Evolutionary conservation across 2,888 invertebrate species (phyloP).

Genomic region (Leucophenga maculata): DNA sequence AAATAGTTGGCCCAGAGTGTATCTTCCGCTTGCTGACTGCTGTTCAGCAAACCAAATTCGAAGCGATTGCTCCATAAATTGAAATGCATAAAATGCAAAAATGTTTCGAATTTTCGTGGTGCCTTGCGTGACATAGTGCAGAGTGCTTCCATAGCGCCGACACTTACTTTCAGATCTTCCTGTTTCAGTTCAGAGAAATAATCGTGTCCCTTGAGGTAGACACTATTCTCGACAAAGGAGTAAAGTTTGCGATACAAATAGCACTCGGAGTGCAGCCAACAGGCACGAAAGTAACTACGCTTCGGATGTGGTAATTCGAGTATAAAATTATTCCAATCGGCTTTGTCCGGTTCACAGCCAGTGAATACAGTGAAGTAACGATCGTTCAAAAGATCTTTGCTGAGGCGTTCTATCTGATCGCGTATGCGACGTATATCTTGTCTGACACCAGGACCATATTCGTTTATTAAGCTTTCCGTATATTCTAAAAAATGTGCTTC

Average conservation of each 20-base stretch:
- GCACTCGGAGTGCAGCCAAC: slow-evolving; percentile 93
- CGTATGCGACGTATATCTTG: slow-evolving; percentile 81
- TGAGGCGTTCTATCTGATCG: slow-evolving; percentile 83
- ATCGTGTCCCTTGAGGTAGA: slow-evolving; percentile 78
- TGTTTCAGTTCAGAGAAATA: slow-evolving; percentile 84
- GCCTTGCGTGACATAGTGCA: slow-evolving; percentile 41
- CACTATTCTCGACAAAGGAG: slow-evolving; percentile 78
- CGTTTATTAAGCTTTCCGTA: slow-evolving; percentile 77
- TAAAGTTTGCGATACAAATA: slow-evolving; percentile 86
- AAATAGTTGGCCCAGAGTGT: slow-evolving; percentile 68
- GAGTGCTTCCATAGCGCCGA: slow-evolving; percentile 49
- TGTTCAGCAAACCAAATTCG: slow-evolving; percentile 68
- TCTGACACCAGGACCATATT: slow-evolving; percentile 76
- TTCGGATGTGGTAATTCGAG: slow-evolving; percentile 69
- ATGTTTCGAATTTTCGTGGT: slow-evolving; percentile 37
- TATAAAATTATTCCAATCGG: slow-evolving; percentile 74
- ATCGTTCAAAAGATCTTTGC: slow-evolving; percentile 91
- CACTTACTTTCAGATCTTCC: slow-evolving; percentile 73
- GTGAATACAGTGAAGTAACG: slow-evolving; percentile 79
- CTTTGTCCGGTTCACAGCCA: slow-evolving; percentile 61
- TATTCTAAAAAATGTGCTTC: slow-evolving; percentile 83
- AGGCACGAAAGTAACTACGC: slow-evolving; percentile 79
- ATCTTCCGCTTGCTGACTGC: background rate
- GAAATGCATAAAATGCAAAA: slow-evolving; percentile 73
- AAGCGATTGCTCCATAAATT: slow-evolving; percentile 92